Conservation (phyloP, 2,888 invertebrate genomes). For the Idaea biselata region DNA sequence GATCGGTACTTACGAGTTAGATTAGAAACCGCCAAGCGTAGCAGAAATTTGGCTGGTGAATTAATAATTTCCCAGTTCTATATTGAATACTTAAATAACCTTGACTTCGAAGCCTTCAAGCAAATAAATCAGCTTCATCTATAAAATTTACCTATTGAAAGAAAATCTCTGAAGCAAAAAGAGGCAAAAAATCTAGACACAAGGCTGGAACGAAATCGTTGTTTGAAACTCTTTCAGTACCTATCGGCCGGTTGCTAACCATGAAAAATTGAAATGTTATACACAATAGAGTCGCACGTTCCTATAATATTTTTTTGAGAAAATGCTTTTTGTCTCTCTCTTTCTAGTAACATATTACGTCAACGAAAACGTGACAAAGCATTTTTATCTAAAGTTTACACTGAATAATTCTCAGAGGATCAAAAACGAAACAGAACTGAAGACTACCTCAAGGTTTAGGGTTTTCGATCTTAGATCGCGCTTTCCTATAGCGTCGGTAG, state of each 20-base stretch:
- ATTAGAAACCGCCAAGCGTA: too few relatives aligned
- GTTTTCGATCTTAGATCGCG: too few relatives aligned
- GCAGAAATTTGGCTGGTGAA: neutral
- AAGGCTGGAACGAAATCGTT: conserved; percentile 41
- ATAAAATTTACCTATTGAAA: conserved; percentile 57
- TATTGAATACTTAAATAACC: conserved; percentile 37
- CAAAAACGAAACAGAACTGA: too few relatives aligned
- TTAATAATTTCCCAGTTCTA: conserved; percentile 20
- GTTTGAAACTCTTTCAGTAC: neutral
- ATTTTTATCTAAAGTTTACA: too few relatives aligned
- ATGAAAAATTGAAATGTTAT: conserved; percentile 7
- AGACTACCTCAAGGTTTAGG: too few relatives aligned
- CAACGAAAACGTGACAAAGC: too few relatives aligned
- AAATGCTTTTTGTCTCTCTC: too few relatives aligned
- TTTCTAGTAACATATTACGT: too few relatives aligned
- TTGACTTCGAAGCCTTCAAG: conserved; percentile 33
- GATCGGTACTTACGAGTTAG: too few relatives aligned
- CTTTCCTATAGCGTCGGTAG: too few relatives aligned
- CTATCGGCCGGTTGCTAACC: neutral
- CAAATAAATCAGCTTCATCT: conserved; percentile 53
- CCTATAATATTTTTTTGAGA: too few relatives aligned
- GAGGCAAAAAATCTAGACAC: conserved; percentile 33
- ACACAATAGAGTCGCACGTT: neutral
- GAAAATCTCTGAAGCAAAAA: conserved; percentile 49
- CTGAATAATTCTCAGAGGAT: too few relatives aligned